These are phyloP conservation scores for Halisarca cf. caerulea DNA, from an alignment of 37 sponge, comb jelly and placozoan species.

Conservation along the genomic window DNA sequence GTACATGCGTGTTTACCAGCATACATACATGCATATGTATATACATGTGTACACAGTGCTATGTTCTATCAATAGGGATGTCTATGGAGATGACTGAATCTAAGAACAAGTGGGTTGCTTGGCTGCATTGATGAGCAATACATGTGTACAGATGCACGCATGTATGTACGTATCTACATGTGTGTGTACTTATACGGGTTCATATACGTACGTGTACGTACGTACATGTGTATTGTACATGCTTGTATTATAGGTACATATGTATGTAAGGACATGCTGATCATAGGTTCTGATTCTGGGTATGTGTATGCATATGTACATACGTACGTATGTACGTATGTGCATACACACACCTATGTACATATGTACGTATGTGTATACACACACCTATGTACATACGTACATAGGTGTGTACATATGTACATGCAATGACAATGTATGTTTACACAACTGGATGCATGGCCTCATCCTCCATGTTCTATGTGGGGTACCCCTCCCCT, in stretches of 20 bases:
- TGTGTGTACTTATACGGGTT: not conserved
- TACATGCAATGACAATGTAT: too few relatives aligned
- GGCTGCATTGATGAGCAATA: not conserved
- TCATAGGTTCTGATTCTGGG: too few relatives aligned
- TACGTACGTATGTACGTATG: not conserved
- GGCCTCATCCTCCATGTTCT: too few relatives aligned
- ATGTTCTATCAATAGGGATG: slow-evolving; percentile 47
- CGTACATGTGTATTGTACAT: too few relatives aligned
- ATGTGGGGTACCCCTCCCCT: too few relatives aligned
- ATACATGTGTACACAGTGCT: not conserved
- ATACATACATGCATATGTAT: slow-evolving; percentile 6
- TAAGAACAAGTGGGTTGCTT: slow-evolving; percentile 61
- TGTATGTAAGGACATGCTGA: too few relatives aligned
- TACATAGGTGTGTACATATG: too few relatives aligned
- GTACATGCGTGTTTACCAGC: slow-evolving; percentile 22
- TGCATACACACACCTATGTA: too few relatives aligned
- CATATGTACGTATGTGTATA: too few relatives aligned
- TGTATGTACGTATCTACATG: not conserved
- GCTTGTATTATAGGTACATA: too few relatives aligned
- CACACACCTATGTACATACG: too few relatives aligned
- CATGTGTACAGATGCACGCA: not conserved
- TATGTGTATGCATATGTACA: not conserved
- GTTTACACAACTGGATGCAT: too few relatives aligned
- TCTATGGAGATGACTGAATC: slow-evolving; percentile 68
- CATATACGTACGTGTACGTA: not conserved